These are phyloP conservation scores for Tetranychus urticae DNA, from an alignment of 1,140 invertebrate species.

Conservation along the genomic window DNA sequence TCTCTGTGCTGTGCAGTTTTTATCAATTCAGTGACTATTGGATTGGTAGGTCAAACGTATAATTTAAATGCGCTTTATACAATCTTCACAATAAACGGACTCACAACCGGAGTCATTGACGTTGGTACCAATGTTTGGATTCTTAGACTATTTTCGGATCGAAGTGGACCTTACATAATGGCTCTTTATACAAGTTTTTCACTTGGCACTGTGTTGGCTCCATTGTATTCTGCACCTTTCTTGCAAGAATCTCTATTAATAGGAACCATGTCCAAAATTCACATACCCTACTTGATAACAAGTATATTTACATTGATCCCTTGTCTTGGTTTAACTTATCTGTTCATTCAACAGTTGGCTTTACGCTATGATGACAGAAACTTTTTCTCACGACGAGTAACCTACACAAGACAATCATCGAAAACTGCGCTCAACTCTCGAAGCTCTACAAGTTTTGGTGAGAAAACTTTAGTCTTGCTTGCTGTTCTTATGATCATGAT, in stretches of 20 bases:
- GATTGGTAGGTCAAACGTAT: neutral
- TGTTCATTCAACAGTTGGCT: neutral
- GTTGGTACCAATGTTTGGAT: neutral
- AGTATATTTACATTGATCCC: neutral
- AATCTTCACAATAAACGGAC: neutral
- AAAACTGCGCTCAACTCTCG: neutral
- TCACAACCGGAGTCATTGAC: neutral
- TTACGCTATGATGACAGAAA: neutral
- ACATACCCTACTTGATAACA: neutral
- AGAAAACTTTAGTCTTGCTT: neutral
- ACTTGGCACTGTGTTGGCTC: neutral
- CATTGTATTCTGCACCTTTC: neutral
- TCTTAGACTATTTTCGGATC: neutral
- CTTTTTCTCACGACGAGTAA: neutral
- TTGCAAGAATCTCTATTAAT: neutral
- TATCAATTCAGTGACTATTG: neutral
- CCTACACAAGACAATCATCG: neutral
- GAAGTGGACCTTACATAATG: neutral
- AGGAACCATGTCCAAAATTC: neutral
- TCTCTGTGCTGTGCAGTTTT: neutral
- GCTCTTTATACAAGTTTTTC: neutral
- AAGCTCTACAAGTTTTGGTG: neutral
- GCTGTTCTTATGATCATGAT: neutral
- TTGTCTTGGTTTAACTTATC: neutral
- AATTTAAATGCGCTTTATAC: neutral